These are phyloP conservation scores for Belonocnema kinseyi DNA, from an alignment of 1,140 invertebrate species.

Conservation along the genomic window DNA sequence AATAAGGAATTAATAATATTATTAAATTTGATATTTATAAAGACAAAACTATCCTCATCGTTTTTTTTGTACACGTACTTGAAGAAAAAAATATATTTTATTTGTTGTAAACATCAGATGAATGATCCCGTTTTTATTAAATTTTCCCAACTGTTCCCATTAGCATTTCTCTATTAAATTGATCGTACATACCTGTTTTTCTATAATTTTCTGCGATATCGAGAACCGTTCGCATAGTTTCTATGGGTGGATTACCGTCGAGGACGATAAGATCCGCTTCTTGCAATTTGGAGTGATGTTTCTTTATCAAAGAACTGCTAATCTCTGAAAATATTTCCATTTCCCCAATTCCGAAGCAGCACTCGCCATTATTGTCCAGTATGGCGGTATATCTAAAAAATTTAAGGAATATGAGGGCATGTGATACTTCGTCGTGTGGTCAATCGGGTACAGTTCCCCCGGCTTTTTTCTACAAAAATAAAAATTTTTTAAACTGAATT, in stretches of 20 bases:
- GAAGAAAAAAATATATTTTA: too few relatives aligned
- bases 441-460: too few relatives aligned
- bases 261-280: conserved; percentile 84
- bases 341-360: conserved; percentile 87
- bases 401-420: conserved; percentile 9
- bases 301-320: conserved; percentile 78
- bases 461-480: too few relatives aligned
- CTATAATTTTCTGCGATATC: conserved; percentile 78
- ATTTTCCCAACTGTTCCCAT: not conserved
- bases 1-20: conserved; percentile 10
- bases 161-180: not conserved
- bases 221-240: conserved; percentile 81
- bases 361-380: conserved; percentile 84
- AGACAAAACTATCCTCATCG: conserved; percentile 1
- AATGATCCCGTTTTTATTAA: too few relatives aligned
- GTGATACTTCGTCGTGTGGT: too few relatives aligned
- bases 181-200: conserved; percentile 80
- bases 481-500: too few relatives aligned
- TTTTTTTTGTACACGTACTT: too few relatives aligned
- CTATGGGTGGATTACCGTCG: conserved; percentile 86
- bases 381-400: conserved; percentile 83
- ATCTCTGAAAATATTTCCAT: conserved; percentile 88
- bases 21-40: not conserved
- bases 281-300: conserved; percentile 62
- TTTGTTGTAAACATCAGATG: too few relatives aligned